Conservation (phyloP, 2,113 vertebrate genomes). For the Corydoras sp. region DNA sequence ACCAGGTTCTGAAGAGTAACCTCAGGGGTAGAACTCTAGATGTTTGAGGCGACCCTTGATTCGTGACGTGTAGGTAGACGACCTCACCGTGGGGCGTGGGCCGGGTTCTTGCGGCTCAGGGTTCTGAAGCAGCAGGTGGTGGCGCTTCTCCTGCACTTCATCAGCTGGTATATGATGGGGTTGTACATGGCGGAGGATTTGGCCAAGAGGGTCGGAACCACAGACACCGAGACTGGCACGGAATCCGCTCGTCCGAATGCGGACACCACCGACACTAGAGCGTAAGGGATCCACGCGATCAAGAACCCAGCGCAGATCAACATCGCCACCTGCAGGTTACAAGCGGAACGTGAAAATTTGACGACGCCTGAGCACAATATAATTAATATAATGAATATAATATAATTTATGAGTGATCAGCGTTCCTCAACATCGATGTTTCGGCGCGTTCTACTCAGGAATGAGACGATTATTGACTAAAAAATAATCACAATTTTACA, state of each 20-base stretch:
- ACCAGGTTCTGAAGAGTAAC: too few species aligned
- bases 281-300: slow-evolving; percentile 91
- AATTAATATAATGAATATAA: too few species aligned
- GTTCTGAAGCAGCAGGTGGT: slow-evolving; percentile 52
- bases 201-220: slow-evolving; percentile 84
- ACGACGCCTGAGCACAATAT: background rate
- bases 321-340: slow-evolving; percentile 81
- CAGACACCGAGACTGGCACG: slow-evolving; percentile 80
- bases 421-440: too few species aligned
- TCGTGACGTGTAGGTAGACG: too few species aligned
- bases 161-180: slow-evolving; percentile 91
- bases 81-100: slow-evolving; percentile 72
- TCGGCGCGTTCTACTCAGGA: too few species aligned
- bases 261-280: slow-evolving; percentile 85
- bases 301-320: slow-evolving; percentile 93
- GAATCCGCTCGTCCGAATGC: slow-evolving; percentile 82
- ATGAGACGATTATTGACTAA: too few species aligned
- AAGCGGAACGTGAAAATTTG: slow-evolving; percentile 15
- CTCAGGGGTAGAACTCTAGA: too few species aligned
- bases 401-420: too few species aligned
- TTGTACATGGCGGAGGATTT: slow-evolving; percentile 97
- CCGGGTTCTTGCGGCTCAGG: slow-evolving; percentile 63
- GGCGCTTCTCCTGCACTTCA: slow-evolving; percentile 71
- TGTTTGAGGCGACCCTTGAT: too few species aligned
- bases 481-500: too few species aligned